Base-by-base conservation (phyloP, 2,797 vertebrate genomes). In the Crocodylus rhombifer region DNA sequence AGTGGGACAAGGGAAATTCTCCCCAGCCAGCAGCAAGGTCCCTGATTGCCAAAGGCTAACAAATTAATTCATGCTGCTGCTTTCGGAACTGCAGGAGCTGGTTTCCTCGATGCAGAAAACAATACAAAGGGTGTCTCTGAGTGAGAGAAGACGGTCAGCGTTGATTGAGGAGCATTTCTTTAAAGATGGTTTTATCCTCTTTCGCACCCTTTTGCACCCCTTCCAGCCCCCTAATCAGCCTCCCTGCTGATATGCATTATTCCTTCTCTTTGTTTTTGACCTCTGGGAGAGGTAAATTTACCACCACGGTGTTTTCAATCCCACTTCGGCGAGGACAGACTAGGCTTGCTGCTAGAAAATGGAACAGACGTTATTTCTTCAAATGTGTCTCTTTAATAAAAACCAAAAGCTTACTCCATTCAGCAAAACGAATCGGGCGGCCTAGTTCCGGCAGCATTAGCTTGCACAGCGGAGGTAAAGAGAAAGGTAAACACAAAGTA, bases 281-380 rank as follows among this genome's bases (percentile, higher is more conserved):
- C 93, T 93, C 88, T 91, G 91, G 92, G 96, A 97, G 83, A 91
- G 67, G 91, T 51, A 92, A 67, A 76, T 86, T 78, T 95, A 62
- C 84, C 61, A 82, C 80, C 13, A 4, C 89, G 92, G 90, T 90
- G 83, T 87, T 96, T 95, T 92, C 90, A 94, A 3, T 81, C 82
- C 86, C 60, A 7, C 71, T 89, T 89, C 62, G 83, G 86, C 85
- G 80, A 91, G 85, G 51, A n/a, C 25, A 58, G 80, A 77, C 77
- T 25, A 16, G 92, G 76, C 30, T 61, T 83, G 84, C 71, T 78
- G 80, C 65, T 56, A 88, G 93, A 91, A 96, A 95, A 95, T 73
- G 76, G 75, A 80, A 90, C 17, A 28, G 86, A 57, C 84, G 9
- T 63, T 76, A 86, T 78, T 93, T 77, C 92, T 92, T 5, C 0